Conservation (phyloP, 1,140 invertebrate genomes). For the Anastrepha ludens region DNA sequence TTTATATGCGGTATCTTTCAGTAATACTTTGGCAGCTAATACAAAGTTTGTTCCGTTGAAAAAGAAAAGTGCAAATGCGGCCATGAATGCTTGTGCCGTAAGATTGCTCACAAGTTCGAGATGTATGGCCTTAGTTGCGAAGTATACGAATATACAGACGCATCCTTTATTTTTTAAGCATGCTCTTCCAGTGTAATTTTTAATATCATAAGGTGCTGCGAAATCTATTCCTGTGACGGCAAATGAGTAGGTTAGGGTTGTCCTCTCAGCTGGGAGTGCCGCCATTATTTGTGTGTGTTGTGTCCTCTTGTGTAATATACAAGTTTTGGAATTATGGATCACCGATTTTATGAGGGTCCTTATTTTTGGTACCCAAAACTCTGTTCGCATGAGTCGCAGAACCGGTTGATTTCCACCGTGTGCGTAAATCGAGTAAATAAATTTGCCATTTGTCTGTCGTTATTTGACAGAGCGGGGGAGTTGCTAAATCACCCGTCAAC, state of each 20-base stretch:
- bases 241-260: background rate
- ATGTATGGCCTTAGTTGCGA: background rate
- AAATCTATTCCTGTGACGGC: conserved; percentile 35
- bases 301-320: too few relatives aligned
- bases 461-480: too few relatives aligned
- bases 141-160: background rate
- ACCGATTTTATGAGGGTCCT: background rate
- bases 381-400: conserved; percentile 6
- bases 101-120: conserved; percentile 61
- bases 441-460: too few relatives aligned
- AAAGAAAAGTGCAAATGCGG: conserved; percentile 62
- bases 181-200: conserved; percentile 38
- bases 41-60: conserved; percentile 69
- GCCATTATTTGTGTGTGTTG: conserved; percentile 20
- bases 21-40: conserved; percentile 56
- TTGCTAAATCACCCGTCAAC: background rate
- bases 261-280: background rate
- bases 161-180: conserved; percentile 30
- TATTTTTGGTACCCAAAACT: conserved; percentile 4
- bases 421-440: background rate
- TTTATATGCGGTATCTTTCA: conserved; percentile 19
- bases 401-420: background rate
- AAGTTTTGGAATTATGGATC: too few relatives aligned
- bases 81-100: conserved; percentile 62
- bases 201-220: conserved; percentile 25